Evolutionary conservation across 2,113 vertebrate genomes (phyloP), one percentile per base, ranked within the genome.

Genomic region (Potamarius usumacintae): DNA sequence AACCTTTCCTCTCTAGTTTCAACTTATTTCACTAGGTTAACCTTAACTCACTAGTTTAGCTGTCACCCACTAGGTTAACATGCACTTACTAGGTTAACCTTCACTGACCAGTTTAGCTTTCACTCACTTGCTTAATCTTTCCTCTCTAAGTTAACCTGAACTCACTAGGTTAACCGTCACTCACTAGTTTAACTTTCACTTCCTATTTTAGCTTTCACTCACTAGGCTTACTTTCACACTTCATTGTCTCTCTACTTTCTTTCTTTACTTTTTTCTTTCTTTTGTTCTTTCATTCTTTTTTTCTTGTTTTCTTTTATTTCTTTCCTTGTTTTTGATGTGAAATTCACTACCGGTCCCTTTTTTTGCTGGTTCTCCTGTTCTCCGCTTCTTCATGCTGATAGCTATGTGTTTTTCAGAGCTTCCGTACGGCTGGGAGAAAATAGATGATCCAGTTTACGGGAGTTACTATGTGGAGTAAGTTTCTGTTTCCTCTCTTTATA

Each of bases 351-450:
- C 5, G 1, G 27, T 71, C 18, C 27, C 30, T 8, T 7, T 22
- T 20, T 20, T 22, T 8, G 8, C 57, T 7, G 0, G 12, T 52
- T 77, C 30, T 48, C 55, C 55, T 2, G 9, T 55, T 42, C 42
- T 50, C 20, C 6, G 52, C 14, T 57, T 79, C 77, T 52, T 22
- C 18, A 0, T 14, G 25, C 50, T 80, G 55, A 80, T 7, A 55
- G 12, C 17, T 86, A 27, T 88, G 77, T 85, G 69, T 90, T 83
- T 92, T 96, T 50, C 97, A 99, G 98, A 99, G 94, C 97, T 99
- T 97, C 98, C 98, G 67, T 99, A 99, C 94, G 98, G 98, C 96
- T 99, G 98, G 98, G 98, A 99, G 96, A 99, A 99, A 97, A 99
- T 99, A 93, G 97, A 99, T 96, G 98, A 99, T 96, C 98, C 98